phyloP scores from a whole-genome alignment of 1,140 invertebrate genomes.

The Diprion similis region DNA sequence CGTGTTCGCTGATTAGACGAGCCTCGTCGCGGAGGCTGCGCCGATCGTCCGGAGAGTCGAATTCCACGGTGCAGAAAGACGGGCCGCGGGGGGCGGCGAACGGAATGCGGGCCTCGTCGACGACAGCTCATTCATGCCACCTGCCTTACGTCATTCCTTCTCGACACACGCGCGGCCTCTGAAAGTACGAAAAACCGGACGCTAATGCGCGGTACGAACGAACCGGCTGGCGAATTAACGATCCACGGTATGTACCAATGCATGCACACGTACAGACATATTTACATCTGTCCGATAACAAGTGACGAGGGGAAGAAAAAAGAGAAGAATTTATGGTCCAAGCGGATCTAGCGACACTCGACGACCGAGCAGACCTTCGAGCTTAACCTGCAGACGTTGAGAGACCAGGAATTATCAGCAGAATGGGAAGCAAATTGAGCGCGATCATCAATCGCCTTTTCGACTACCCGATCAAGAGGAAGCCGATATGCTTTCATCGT shows the following conservation, averaged over 20 bases:
- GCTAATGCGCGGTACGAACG: no score
- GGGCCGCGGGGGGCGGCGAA: conserved; percentile 34
- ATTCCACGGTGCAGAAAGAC: conserved; percentile 11
- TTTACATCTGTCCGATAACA: background rate
- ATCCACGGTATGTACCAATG: no score
- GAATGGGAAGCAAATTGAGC: conserved; percentile 37
- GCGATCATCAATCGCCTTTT: conserved; percentile 48
- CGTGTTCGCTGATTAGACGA: background rate
- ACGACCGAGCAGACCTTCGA: background rate
- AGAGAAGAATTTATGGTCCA: background rate
- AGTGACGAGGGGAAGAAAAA: background rate
- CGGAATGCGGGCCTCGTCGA: conserved; percentile 37
- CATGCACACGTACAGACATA: background rate
- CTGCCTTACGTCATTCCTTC: conserved; percentile 37
- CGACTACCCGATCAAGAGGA: conserved; percentile 64
- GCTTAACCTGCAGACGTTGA: background rate
- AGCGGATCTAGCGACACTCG: background rate
- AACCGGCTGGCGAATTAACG: no score
- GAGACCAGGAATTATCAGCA: no score
- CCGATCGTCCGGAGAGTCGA: conserved; percentile 5
- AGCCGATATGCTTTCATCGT: conserved; percentile 63
- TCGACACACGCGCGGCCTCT: conserved; percentile 6
- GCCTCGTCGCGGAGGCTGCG: background rate
- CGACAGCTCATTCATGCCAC: conserved; percentile 41
- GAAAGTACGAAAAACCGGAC: background rate